These are phyloP conservation scores for Acanthochromis polyacanthus DNA, from an alignment of 2,113 vertebrate genomes.

Conservation along the genomic window DNA sequence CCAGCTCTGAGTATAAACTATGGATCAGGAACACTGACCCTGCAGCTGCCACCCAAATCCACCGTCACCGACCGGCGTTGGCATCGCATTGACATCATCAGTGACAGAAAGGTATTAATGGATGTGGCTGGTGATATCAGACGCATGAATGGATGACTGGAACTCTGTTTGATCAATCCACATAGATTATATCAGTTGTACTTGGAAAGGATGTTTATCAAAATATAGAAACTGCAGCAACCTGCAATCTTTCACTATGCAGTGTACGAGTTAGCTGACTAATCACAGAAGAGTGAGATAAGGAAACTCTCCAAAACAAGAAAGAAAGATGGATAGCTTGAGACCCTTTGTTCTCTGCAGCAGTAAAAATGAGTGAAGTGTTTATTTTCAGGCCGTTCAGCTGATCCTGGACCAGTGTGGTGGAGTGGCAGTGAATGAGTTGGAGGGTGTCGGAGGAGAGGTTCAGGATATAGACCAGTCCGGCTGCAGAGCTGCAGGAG, in stretches of 20 bases:
- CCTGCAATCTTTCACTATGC: too few species aligned
- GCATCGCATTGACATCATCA: slow-evolving; percentile 90
- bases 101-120: slow-evolving; percentile 87
- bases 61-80: slow-evolving; percentile 88
- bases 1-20: slow-evolving; percentile 88
- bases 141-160: background rate
- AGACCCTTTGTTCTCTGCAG: too few species aligned
- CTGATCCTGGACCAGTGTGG: slow-evolving; percentile 90
- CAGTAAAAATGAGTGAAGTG: background rate
- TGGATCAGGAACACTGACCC: slow-evolving; percentile 87
- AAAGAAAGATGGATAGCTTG: too few species aligned
- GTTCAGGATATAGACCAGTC: slow-evolving; percentile 79
- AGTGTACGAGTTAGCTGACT: too few species aligned
- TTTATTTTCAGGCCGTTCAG: slow-evolving; percentile 84
- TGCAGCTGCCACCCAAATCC: slow-evolving; percentile 83
- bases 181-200: too few species aligned
- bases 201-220: too few species aligned
- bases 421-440: slow-evolving; percentile 76
- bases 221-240: too few species aligned
- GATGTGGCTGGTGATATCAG: background rate
- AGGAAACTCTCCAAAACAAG: too few species aligned
- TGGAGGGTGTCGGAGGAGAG: slow-evolving; percentile 65
- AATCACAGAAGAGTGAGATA: too few species aligned
- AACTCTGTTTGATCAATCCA: too few species aligned
- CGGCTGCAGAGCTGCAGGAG: slow-evolving; percentile 86